Conservation (phyloP, 2,888 invertebrate species). For the Oasisia sp. region DNA sequence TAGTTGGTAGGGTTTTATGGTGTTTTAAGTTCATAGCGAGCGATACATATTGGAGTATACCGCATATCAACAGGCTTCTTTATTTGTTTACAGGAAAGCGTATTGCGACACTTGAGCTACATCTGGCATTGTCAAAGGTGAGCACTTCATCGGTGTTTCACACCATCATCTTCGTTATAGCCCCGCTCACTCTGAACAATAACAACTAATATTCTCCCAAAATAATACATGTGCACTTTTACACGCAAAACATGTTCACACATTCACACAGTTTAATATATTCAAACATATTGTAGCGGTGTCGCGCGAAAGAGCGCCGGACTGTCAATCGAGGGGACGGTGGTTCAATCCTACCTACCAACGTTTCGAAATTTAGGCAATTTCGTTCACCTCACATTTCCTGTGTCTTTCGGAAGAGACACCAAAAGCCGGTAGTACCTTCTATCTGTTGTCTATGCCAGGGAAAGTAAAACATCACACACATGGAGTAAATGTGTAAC, state of each 20-base stretch:
- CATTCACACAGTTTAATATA: neutral
- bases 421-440: too few relatives aligned
- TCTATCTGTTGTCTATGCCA: too few relatives aligned
- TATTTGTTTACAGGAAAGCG: slow-evolving; percentile 41
- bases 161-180: neutral
- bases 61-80: neutral
- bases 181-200: neutral
- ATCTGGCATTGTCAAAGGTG: slow-evolving; percentile 76
- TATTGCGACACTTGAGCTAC: slow-evolving; percentile 78
- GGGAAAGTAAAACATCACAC: too few relatives aligned
- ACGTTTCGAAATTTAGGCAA: too few relatives aligned
- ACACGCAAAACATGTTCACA: neutral
- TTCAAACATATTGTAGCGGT: too few relatives aligned
- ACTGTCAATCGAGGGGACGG: too few relatives aligned
- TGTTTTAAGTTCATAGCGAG: slow-evolving; percentile 13
- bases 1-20: neutral
- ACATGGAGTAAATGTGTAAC: too few relatives aligned
- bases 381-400: too few relatives aligned
- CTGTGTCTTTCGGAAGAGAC: too few relatives aligned
- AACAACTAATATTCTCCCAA: neutral
- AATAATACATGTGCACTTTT: neutral
- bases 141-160: slow-evolving; percentile 31
- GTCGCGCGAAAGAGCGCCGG: too few relatives aligned
- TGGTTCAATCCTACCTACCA: too few relatives aligned
- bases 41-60: neutral